Conservation (phyloP, 2,113 vertebrate species). For the Hymenochirus boettgeri region DNA sequence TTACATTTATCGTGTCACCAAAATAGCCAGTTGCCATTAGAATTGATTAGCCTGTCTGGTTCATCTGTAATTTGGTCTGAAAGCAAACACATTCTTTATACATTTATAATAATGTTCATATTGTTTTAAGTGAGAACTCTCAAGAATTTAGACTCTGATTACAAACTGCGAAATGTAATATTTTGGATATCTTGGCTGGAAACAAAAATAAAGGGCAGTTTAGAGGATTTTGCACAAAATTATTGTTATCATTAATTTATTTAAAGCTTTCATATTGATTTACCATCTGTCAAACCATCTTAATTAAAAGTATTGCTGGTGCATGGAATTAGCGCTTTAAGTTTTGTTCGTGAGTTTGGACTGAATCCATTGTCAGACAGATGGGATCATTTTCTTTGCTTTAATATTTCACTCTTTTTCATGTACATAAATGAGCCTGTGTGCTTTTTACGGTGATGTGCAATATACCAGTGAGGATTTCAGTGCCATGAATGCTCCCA, state of each 20-base stretch:
- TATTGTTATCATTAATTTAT: conserved; percentile 41
- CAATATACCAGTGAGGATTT: conserved; percentile 1
- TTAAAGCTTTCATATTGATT: conserved; percentile 58
- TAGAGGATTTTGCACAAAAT: too few relatives aligned
- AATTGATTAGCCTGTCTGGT: too few relatives aligned
- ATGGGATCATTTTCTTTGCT: conserved; percentile 49
- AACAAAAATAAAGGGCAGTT: too few relatives aligned
- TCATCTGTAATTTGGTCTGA: too few relatives aligned
- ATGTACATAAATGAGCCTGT: conserved; percentile 39
- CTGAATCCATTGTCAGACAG: conserved; percentile 51
- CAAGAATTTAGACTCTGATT: too few relatives aligned
- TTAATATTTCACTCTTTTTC: conserved; percentile 48
- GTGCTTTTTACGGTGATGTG: neutral
- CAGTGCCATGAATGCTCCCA: neutral
- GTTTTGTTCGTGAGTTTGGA: conserved; percentile 51
- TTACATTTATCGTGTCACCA: too few relatives aligned
- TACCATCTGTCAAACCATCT: conserved; percentile 61
- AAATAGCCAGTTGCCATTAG: too few relatives aligned
- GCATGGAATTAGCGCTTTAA: conserved; percentile 54
- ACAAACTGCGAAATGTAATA: too few relatives aligned
- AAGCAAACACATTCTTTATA: too few relatives aligned
- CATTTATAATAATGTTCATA: too few relatives aligned
- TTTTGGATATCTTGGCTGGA: too few relatives aligned
- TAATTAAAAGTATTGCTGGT: conserved; percentile 54
- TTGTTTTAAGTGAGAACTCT: too few relatives aligned